Conservation (phyloP, 2,113 vertebrate species). For the Tricholaema leucomelas region DNA sequence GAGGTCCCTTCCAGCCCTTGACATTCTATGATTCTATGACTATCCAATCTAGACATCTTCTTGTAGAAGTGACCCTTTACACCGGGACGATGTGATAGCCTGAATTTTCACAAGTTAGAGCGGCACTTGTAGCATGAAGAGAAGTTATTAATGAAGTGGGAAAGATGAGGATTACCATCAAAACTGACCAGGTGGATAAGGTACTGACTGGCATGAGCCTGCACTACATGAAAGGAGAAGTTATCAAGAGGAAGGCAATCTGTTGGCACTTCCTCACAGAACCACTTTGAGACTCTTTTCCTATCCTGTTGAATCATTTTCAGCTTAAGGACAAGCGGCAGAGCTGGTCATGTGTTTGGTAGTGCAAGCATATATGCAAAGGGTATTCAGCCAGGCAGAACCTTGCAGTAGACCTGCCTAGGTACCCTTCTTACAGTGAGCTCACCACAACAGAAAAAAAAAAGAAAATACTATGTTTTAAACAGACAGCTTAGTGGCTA, state of each 20-base stretch:
- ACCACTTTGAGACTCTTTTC: background rate
- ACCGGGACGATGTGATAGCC: background rate
- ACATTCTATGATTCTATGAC: background rate
- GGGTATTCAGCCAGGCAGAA: background rate
- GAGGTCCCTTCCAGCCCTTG: no score
- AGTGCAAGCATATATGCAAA: background rate
- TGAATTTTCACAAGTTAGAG: background rate
- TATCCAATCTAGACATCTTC: background rate
- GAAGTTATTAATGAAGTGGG: background rate
- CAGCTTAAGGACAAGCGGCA: background rate
- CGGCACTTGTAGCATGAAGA: background rate
- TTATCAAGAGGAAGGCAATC: background rate
- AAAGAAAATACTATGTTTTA: background rate
- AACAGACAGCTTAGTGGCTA: background rate
- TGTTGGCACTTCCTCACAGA: background rate
- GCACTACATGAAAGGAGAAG: background rate
- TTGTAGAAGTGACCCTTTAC: constrained; percentile 5
- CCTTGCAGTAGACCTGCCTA: background rate
- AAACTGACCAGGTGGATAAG: background rate
- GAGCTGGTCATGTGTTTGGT: background rate
- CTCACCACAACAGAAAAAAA: background rate
- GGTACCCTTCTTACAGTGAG: background rate
- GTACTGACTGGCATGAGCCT: background rate
- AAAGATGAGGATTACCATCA: background rate
- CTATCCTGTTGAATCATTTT: background rate